A percentile compares a stretch with the other conserved stretches of the same genome.
These are phyloP conservation scores for Tetrapedia diversipes DNA, from an alignment of 2,888 invertebrate genomes.

Conservation along the genomic window DNA sequence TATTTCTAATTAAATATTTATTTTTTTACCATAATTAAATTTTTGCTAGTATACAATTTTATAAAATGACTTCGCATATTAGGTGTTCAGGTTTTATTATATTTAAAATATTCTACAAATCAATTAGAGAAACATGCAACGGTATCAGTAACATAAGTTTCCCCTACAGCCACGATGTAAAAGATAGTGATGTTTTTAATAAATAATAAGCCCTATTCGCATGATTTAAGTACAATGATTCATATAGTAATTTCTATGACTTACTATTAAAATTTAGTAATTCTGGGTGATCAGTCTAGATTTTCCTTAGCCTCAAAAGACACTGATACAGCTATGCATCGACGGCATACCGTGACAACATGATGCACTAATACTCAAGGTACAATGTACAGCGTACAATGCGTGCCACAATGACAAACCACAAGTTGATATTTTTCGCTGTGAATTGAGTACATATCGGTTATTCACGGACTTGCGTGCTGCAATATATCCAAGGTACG, in stretches of 20 bases:
- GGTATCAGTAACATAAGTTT: constrained; percentile 16
- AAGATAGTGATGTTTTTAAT: constrained; percentile 1
- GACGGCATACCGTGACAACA: constrained; percentile 15
- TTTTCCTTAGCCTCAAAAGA: constrained; percentile 34
- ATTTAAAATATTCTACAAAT: neutral
- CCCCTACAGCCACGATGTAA: neutral
- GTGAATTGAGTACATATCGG: constrained; percentile 27
- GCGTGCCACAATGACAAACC: constrained; percentile 42
- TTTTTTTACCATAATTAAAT: neutral
- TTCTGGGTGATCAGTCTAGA: constrained; percentile 26
- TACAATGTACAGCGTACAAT: constrained; percentile 40
- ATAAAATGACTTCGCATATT: neutral
- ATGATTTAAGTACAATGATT: constrained; percentile 16
- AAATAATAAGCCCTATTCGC: constrained; percentile 15
- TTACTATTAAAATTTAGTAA: constrained; percentile 46
- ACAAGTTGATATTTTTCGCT: constrained; percentile 54
- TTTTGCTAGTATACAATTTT: neutral
- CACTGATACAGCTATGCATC: constrained; percentile 30
- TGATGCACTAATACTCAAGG: constrained; percentile 26
- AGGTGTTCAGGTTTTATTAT: neutral
- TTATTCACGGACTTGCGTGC: constrained; percentile 55
- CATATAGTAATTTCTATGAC: constrained; percentile 20
- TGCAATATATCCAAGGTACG: constrained; percentile 30
- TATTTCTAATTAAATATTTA: neutral
- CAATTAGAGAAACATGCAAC: constrained; percentile 10